Evolutionary conservation across 2,797 vertebrate species (phyloP).

Genomic region (Periophthalmus magnuspinnatus): DNA sequence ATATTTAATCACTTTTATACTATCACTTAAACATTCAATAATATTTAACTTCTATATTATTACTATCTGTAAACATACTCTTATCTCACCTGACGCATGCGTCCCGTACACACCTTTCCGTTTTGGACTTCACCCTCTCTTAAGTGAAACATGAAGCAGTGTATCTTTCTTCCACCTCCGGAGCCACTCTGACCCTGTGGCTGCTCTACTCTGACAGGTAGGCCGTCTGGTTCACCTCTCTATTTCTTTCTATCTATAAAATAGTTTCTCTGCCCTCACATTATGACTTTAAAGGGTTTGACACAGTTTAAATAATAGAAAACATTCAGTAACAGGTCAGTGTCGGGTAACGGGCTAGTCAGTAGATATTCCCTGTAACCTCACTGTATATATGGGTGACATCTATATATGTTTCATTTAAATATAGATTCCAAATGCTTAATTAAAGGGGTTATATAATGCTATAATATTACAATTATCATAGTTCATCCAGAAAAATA

Average conservation of each 20-base stretch:
- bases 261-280: background rate
- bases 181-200: slow-evolving; percentile 28
- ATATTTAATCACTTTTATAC: background rate
- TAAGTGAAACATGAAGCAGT: slow-evolving; percentile 56
- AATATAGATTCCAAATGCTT: no score
- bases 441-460: no score
- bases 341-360: slow-evolving; percentile 14
- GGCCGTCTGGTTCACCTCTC: slow-evolving; percentile 24
- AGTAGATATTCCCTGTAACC: background rate
- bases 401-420: no score
- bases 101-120: slow-evolving; percentile 10
- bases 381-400: no score
- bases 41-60: slow-evolving; percentile 1
- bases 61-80: slow-evolving; percentile 10
- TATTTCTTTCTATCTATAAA: background rate
- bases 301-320: background rate
- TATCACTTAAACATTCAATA: background rate
- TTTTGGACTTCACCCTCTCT: slow-evolving; percentile 73
- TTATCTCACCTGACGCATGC: slow-evolving; percentile 47
- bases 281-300: background rate
- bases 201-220: slow-evolving; percentile 52
- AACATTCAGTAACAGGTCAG: background rate
- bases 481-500: no score
- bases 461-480: no score
- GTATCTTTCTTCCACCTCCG: slow-evolving; percentile 47